Conservation (phyloP, 1,140 invertebrate species). For the Trichoplusia ni region DNA sequence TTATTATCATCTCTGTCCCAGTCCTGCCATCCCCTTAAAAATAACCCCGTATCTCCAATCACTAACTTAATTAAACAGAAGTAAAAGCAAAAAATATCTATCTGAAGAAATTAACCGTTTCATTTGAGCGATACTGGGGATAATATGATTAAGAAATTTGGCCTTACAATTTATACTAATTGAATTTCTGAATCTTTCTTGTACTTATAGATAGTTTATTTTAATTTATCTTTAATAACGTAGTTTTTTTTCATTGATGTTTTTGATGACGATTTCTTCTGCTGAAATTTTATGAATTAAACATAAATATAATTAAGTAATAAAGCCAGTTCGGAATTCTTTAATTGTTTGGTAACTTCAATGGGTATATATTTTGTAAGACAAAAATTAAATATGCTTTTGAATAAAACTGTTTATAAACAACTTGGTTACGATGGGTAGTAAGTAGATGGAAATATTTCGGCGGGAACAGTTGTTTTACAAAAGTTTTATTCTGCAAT, state of each 20-base stretch:
- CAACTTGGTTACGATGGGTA: neutral
- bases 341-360: too few species aligned
- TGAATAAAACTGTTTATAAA: neutral
- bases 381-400: too few species aligned
- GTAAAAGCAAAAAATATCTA: constrained; percentile 61
- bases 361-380: too few species aligned
- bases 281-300: too few species aligned
- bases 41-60: constrained; percentile 54
- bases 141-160: constrained; percentile 59
- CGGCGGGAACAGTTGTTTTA: constrained; percentile 54
- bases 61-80: constrained; percentile 65
- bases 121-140: constrained; percentile 50
- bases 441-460: constrained; percentile 48
- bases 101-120: constrained; percentile 62
- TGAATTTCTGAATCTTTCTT: too few species aligned
- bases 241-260: too few species aligned
- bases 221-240: too few species aligned
- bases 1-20: constrained; percentile 57
- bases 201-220: too few species aligned
- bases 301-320: too few species aligned
- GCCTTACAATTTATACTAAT: constrained; percentile 25
- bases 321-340: too few species aligned
- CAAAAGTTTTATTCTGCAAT: constrained; percentile 59
- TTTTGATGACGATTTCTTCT: too few species aligned
- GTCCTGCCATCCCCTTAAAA: neutral